Evolutionary conservation across 1,140 invertebrate species (phyloP), one percentile per base, ranked within the genome.

Genomic region (Zaprionus lachaisei): DNA sequence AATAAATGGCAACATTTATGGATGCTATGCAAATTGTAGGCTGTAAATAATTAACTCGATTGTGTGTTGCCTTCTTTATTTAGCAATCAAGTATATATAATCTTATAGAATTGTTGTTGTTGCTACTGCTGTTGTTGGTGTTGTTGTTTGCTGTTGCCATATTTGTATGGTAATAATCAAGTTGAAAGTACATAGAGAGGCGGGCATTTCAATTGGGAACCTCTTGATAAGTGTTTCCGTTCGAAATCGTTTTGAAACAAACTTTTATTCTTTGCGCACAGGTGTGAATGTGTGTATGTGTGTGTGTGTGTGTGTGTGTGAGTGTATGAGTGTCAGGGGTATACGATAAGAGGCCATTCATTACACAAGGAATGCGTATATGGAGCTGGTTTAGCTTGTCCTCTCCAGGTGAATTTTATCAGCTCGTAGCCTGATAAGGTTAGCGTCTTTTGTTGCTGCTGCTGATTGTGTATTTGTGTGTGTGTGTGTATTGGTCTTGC

Each of bases 281-380:
- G 44, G n/a, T 57, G 22, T 26, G 6, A 44, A 1, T 64, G 2
- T 55, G 20, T 47, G 15, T 44, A 44, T 57, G 4, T 20, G 20
- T 20, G n/a, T 57, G 22, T 26, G 6, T 55, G 20, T 47, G 15
- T 44, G 49, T 57, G 17, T 55, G 47, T 60, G n/a, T 55, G 44
- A 44, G 28, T 57, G 34, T 56, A 68, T 79, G 82, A 72, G 44
- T 71, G 80, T 56, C 44, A 26, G 38, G 49, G 38, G 55, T 56
- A 37, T 47, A 24, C 28, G 72, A 75, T 75, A 75, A 75, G 60
- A 51, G 20, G 41, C 60, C 72, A 75, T 71, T 75, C 72, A 71
- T 75, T 75, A 71, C 72, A 75, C 67, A 75, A 75, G 67, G 72
- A 75, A 75, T 75, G 72, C 72, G 72, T 70, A 37, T 56, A 37